These are phyloP conservation scores for Hestina assimilis DNA, from an alignment of 1,140 invertebrate species.

Conservation along the genomic window DNA sequence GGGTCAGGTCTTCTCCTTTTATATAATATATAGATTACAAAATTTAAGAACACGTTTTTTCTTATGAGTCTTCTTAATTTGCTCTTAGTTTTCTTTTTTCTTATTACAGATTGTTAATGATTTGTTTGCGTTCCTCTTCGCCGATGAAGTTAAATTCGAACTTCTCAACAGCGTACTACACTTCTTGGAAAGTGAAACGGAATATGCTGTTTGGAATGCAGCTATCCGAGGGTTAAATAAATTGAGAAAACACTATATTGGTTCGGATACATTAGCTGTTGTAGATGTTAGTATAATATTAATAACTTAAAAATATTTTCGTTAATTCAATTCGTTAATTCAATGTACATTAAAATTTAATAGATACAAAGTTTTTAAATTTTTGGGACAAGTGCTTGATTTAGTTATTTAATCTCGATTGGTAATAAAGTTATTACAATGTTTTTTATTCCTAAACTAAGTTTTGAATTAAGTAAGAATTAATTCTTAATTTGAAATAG, in stretches of 20 bases:
- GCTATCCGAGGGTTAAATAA: constrained; percentile 76
- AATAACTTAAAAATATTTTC: not conserved
- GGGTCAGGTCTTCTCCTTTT: no score
- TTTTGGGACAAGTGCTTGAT: no score
- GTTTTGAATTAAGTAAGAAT: no score
- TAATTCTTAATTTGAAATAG: no score
- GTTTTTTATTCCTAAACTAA: no score
- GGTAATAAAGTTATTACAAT: no score
- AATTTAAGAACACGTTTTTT: not conserved
- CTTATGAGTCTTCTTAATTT: no score
- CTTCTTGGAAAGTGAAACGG: constrained; percentile 80
- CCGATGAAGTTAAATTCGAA: constrained; percentile 70
- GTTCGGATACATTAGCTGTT: constrained; percentile 36
- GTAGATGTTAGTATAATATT: constrained; percentile 47
- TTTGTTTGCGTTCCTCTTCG: constrained; percentile 81
- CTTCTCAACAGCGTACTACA: constrained; percentile 77
- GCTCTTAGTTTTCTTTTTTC: no score
- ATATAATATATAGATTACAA: not conserved
- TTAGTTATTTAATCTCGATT: no score
- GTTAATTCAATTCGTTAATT: no score
- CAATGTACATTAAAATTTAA: no score
- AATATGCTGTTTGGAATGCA: constrained; percentile 83
- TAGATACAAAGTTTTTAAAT: no score
- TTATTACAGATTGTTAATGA: constrained; percentile 85
- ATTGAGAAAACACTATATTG: constrained; percentile 63